These are phyloP conservation scores for Drosophila lacicola DNA, from an alignment of 2,888 invertebrate species.

Conservation along the genomic window DNA sequence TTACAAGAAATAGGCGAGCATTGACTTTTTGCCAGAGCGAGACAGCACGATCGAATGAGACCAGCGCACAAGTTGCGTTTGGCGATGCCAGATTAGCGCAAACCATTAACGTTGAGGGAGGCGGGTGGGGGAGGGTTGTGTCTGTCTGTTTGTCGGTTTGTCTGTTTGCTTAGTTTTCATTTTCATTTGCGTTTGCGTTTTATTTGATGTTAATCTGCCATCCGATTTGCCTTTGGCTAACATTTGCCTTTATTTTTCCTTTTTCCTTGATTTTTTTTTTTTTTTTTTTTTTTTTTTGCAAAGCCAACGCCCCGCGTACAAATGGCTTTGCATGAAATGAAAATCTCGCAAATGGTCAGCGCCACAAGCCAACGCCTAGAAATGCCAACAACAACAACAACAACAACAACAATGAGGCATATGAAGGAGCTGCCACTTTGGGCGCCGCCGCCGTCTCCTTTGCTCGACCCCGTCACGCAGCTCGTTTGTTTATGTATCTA, in stretches of 20 bases:
- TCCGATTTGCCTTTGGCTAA: constrained; percentile 71
- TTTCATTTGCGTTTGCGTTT: constrained; percentile 46
- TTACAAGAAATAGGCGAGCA: constrained; percentile 52
- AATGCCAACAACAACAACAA: constrained; percentile 33
- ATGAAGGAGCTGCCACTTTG: constrained; percentile 43
- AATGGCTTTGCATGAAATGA: constrained; percentile 37
- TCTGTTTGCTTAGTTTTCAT: constrained; percentile 29
- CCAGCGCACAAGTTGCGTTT: constrained; percentile 22
- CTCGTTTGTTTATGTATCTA: constrained; percentile 49
- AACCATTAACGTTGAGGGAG: constrained; percentile 24
- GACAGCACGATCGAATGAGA: constrained; percentile 4
- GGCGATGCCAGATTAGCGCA: constrained; percentile 43
- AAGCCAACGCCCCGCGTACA: constrained; percentile 52
- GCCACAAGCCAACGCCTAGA: constrained; percentile 67
- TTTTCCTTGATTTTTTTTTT: constrained; percentile 3
- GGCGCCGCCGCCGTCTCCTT: constrained; percentile 51
- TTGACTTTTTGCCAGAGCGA: constrained; percentile 39
- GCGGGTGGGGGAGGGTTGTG: background rate
- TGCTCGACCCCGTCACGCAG: constrained; percentile 51
- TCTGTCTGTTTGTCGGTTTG: constrained; percentile 13
- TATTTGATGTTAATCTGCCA: constrained; percentile 71
- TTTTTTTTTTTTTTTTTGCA: constrained; percentile 6
- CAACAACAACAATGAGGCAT: constrained; percentile 15
- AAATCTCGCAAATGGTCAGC: constrained; percentile 53
- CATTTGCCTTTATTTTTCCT: constrained; percentile 29